Percentiles rank a stretch among this genome's conserved stretches.
These are phyloP conservation scores for Aporophyla nigra DNA, from an alignment of 2,888 invertebrate species.

Conservation along the genomic window DNA sequence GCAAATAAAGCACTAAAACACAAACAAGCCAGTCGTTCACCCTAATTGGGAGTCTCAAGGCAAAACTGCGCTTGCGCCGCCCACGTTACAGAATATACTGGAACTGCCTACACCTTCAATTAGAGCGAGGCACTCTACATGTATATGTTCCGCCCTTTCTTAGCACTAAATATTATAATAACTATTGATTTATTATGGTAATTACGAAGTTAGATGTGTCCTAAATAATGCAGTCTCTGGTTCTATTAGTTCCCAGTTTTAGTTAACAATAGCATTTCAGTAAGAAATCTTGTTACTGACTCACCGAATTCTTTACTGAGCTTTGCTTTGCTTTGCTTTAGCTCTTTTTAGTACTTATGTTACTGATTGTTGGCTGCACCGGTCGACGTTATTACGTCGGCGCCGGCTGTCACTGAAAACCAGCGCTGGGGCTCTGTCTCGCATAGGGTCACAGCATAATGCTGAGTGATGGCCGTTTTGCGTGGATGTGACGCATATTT, in stretches of 20 bases:
- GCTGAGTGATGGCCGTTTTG: too few relatives aligned
- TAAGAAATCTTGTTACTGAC: background rate
- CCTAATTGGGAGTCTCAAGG: slow-evolving; percentile 85
- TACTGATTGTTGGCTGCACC: too few relatives aligned
- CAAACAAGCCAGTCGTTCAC: slow-evolving; percentile 80
- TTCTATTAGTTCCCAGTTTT: background rate
- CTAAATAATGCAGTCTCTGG: background rate
- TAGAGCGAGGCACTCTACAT: slow-evolving; percentile 69
- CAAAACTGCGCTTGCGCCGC: slow-evolving; percentile 74
- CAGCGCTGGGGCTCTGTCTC: too few relatives aligned
- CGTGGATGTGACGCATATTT: too few relatives aligned
- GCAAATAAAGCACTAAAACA: slow-evolving; percentile 79
- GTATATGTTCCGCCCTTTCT: slow-evolving; percentile 46
- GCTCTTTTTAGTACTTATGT: too few relatives aligned
- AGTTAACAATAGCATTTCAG: slow-evolving; percentile 2
- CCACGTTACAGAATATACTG: slow-evolving; percentile 80
- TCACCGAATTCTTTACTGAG: background rate
- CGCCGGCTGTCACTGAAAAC: too few relatives aligned
- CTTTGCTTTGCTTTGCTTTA: too few relatives aligned
- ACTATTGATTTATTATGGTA: background rate
- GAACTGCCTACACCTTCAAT: slow-evolving; percentile 84
- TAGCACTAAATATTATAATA: slow-evolving; percentile 45
- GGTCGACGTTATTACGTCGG: too few relatives aligned
- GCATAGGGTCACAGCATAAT: too few relatives aligned
- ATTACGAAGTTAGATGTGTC: background rate